A percentile compares a stretch with the other conserved stretches of the same genome.
Conservation (phyloP, 92 coral and sea anemone genomes). For the Paramuricea clavata region DNA sequence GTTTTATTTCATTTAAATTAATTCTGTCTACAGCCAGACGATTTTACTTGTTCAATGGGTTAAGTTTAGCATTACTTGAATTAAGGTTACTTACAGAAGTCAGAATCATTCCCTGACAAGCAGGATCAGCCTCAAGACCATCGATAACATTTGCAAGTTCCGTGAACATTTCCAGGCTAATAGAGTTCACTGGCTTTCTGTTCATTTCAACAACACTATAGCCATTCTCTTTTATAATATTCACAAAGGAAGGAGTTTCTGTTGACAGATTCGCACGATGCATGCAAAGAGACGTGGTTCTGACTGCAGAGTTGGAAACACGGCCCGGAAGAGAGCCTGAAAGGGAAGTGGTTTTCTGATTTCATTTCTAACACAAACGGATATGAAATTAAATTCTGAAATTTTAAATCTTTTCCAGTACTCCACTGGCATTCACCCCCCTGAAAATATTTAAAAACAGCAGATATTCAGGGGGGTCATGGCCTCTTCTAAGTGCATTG, state of each 20-base stretch:
- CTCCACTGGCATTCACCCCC: too few species aligned
- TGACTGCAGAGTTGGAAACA: background rate
- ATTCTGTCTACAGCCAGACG: too few species aligned
- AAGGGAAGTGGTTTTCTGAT: background rate
- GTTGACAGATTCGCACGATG: constrained; percentile 11
- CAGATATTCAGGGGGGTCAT: too few species aligned
- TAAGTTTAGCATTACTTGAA: too few species aligned
- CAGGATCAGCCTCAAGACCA: constrained; percentile 76
- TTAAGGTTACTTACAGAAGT: constrained; percentile 95
- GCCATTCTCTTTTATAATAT: constrained; percentile 68
- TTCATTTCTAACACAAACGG: too few species aligned
- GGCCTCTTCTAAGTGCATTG: too few species aligned
- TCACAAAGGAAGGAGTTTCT: constrained; percentile 66
- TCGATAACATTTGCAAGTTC: constrained; percentile 75
- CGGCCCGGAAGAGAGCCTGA: background rate
- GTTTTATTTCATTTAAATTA: too few species aligned
- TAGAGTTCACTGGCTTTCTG: constrained; percentile 93
- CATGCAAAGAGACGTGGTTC: background rate
- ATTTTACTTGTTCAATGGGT: too few species aligned
- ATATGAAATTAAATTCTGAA: too few species aligned
- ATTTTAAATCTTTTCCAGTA: too few species aligned
- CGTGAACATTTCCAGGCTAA: constrained; percentile 82
- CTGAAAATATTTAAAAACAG: too few species aligned
- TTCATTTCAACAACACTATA: constrained; percentile 75
- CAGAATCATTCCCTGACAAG: constrained; percentile 84